phyloP scores from a whole-genome alignment of 2,797 vertebrate genomes.

The Enteromius trimaculatus region DNA sequence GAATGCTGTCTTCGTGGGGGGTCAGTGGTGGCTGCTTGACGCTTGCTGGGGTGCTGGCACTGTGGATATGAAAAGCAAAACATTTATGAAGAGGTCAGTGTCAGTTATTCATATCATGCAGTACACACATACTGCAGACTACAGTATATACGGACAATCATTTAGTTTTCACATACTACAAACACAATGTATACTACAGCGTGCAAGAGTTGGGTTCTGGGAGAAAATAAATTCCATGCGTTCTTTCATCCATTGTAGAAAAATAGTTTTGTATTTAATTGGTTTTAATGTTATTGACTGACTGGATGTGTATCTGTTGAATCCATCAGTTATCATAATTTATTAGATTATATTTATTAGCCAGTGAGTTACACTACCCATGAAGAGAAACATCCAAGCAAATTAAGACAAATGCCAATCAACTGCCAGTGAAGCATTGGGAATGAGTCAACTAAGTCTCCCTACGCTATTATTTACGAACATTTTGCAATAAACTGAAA shows the following conservation, averaged over 20 bases:
- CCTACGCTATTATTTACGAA: background rate
- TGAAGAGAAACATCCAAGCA: background rate
- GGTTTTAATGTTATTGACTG: background rate
- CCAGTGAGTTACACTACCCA: background rate
- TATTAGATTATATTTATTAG: background rate
- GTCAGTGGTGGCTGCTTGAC: slow-evolving; percentile 82
- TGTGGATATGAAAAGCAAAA: slow-evolving; percentile 74
- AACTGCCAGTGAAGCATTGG: background rate
- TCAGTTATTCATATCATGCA: slow-evolving; percentile 9
- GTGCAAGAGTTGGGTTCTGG: background rate
- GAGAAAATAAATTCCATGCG: background rate
- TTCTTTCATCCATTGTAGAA: background rate
- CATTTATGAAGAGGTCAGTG: slow-evolving; percentile 80
- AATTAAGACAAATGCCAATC: background rate
- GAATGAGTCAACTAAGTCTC: background rate
- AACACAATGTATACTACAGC: background rate
- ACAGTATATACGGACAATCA: slow-evolving; percentile 2
- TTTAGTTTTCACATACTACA: background rate
- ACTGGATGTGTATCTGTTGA: background rate
- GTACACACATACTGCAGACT: background rate
- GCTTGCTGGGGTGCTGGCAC: slow-evolving; percentile 85
- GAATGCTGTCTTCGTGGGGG: slow-evolving; percentile 78
- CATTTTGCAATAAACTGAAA: background rate
- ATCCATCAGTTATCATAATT: background rate
- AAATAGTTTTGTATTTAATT: background rate